Base-by-base conservation (phyloP, 1,140 invertebrate species). In the Micrasema minimum region DNA sequence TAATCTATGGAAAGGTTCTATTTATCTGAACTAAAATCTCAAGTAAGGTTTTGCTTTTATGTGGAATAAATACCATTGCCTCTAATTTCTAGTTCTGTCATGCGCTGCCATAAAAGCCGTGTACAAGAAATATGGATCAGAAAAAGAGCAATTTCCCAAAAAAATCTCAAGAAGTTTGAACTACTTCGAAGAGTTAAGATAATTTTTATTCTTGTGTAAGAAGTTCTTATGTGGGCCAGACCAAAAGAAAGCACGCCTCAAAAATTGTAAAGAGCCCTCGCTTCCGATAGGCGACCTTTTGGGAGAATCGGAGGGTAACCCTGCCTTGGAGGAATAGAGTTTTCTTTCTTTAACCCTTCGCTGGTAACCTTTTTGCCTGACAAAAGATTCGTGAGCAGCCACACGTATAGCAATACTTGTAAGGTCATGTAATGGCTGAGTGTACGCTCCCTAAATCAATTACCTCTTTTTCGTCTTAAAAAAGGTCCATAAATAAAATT, bases 251-350 rank as follows among this genome's bases (percentile, higher is more conserved):
- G 20, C 20, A 61, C 16, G 57, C 57, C 37, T 61, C 37, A 61
- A 61, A 61, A 61, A 61, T 41, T 61, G 35, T 41, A 61, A 61
- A 61, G 41, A 45, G 38, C 57, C 23, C 22, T 61, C 16, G 37
- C 57, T 41, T 61, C 37, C 35, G 18, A 61, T 41, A 61, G 41
- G 57, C 41, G 37, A 61, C 41, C 57, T 61, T 61, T 61, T 61
- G 43, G 38, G 57, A 11, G 57, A 45, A 43, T 61, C 41, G 35
- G 22, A 43, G 57, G 57, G 35, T 22, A 57, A 57, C 57, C 57
- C 35, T 57, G 22, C 31, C 53, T 61, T 61, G 35, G 57, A 45
- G 37, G 22, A 43, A 43, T 61, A 18, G 41, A 61, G 41, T 43
- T 61, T 61, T 61, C 38, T 22, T 61, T 61, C 35, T 11, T 41